Evolutionary conservation across 1,140 invertebrate genomes (phyloP), one percentile per base, ranked within the genome.

Genomic region (Druon quercuslanigerum): DNA sequence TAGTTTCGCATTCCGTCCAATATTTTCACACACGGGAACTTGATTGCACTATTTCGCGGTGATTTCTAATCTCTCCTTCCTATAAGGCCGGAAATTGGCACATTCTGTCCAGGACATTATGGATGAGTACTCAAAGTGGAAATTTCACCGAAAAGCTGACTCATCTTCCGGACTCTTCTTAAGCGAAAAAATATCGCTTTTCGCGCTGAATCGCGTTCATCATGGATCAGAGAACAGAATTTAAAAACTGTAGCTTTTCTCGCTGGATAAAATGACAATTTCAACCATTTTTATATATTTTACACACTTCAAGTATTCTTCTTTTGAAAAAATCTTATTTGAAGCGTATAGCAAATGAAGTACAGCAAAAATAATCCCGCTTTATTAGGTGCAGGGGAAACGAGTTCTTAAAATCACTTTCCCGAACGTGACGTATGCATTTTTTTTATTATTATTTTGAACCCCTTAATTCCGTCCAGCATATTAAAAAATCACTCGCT

Each of bases 171-270:
- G 8, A 46, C 33, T 66, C 33, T 66, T n/a, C 60, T 66, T 40
- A 40, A n/a, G n/a, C 14, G 60, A 66, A 33, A 66, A 66, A 66
- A 66, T 66, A 66, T 66, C 60, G 60, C 40, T 66, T 66, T 66
- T 66, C 60, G 33, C 25, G 25, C 13, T n/a, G 11, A 66, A 40
- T 33, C 25, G 25, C 25, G 25, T 66, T 66, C 12, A 46, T 66
- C 60, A 66, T 66, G 33, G 3, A 66, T 66, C 40, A 13, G 40
- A 66, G 25, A 66, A 6, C 60, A 66, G 60, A 66, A 46, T 33
- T 46, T 66, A 9, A n/a, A 66, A 66, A 5, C 60, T 66, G 13
- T 40, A 7, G 25, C n/a, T 16, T 40, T 40, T 46, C 40, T 40
- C 14, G 40, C 40, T 40, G 33, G 40, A 40, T 66, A 40, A n/a